Evolutionary conservation across 2,888 invertebrate genomes (phyloP).

Genomic region (Serripes groenlandicus): DNA sequence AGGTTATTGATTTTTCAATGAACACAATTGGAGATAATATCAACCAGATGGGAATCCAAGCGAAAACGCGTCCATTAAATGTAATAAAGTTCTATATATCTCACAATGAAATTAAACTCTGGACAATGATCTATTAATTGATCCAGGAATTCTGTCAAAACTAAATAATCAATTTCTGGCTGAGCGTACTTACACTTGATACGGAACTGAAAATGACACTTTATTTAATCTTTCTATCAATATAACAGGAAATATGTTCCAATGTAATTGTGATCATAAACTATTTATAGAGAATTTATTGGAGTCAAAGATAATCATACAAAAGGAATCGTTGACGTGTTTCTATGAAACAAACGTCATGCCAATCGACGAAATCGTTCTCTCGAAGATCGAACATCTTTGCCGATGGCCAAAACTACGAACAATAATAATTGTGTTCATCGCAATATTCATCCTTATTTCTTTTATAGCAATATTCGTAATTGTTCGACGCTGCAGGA

Average conservation of each 20-base stretch:
- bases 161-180: no score
- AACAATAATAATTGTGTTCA: not conserved
- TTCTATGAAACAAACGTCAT: not conserved
- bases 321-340: not conserved
- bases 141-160: not conserved
- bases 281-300: not conserved
- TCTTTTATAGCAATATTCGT: not conserved
- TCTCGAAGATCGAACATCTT: not conserved
- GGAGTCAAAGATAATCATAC: not conserved
- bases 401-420: not conserved
- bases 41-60: not conserved
- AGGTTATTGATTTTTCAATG: not conserved
- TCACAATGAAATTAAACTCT: not conserved
- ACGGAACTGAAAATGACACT: no score
- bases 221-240: no score
- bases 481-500: not conserved
- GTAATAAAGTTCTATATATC: not conserved
- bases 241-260: not conserved
- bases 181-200: no score
- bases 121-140: not conserved
- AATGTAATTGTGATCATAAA: not conserved
- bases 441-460: not conserved
- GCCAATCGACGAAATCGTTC: not conserved
- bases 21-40: no score
- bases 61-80: not conserved